A percentile compares a stretch with the other conserved stretches of the same genome.
Evolutionary conservation across 2,797 vertebrate genomes (phyloP).

Genomic region (Phaenicophaeus curvirostris): DNA sequence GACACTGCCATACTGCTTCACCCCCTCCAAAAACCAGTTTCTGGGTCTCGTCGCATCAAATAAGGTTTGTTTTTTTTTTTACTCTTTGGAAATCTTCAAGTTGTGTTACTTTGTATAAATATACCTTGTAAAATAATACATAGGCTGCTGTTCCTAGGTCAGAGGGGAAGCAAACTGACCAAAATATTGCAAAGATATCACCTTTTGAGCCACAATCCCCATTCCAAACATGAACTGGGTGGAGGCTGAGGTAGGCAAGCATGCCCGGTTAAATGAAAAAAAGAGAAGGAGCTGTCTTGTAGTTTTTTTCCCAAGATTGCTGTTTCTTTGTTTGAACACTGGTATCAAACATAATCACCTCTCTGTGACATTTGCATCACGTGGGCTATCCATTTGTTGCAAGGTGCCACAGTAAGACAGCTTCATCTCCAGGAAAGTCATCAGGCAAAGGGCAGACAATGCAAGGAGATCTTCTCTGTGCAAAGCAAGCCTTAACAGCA

Average conservation of each 20-base stretch:
- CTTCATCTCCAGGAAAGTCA: not conserved
- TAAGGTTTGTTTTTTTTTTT: fast-evolving
- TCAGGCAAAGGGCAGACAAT: not conserved
- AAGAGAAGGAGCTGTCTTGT: too few species aligned
- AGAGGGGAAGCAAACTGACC: not conserved
- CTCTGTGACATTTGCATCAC: fast-evolving
- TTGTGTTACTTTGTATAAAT: not conserved
- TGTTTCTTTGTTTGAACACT: not conserved
- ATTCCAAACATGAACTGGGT: fast-evolving
- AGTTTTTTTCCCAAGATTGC: not conserved
- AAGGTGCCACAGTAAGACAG: fast-evolving
- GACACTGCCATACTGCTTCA: fast-evolving
- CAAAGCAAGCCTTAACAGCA: fast-evolving
- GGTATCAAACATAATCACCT: not conserved
- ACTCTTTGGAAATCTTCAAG: not conserved
- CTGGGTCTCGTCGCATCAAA: not conserved
- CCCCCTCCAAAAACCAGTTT: fast-evolving
- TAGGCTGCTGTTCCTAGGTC: too few species aligned
- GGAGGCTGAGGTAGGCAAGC: not conserved
- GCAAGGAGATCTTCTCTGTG: not conserved
- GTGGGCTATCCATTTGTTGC: fast-evolving
- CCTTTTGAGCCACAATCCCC: not conserved
- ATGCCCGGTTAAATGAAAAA: not conserved
- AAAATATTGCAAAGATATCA: fast-evolving
- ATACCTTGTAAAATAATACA: fast-evolving